Evolutionary conservation across 2,888 invertebrate species (phyloP).

Genomic region (Sylvicola fuscatus): DNA sequence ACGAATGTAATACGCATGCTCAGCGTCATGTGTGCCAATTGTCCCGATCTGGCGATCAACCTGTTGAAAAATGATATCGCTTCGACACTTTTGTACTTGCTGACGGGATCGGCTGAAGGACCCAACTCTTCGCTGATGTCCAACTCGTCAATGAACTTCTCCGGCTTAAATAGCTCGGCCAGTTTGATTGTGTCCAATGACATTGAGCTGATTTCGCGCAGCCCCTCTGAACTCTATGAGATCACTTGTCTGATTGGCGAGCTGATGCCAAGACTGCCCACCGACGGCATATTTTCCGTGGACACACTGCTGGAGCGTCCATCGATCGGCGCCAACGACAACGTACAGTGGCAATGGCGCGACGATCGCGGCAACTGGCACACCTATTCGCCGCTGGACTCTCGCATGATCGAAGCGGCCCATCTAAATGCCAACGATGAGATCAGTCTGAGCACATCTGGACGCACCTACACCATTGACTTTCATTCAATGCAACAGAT

Average conservation of each 20-base stretch:
- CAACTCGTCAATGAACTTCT: too few species aligned
- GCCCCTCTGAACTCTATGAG: conserved; percentile 93
- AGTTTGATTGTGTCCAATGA: conserved; percentile 25
- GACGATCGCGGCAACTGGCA: conserved; percentile 89
- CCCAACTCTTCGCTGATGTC: conserved; percentile 10
- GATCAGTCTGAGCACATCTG: conserved; percentile 77
- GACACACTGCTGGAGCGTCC: conserved; percentile 70
- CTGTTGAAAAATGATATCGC: conserved; percentile 89
- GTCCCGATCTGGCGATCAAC: conserved; percentile 82
- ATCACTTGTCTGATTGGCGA: conserved; percentile 94
- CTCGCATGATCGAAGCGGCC: conserved; percentile 85
- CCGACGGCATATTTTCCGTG: conserved; percentile 88
- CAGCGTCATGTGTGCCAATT: conserved; percentile 88
- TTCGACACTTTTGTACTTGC: conserved; percentile 79
- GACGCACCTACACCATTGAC: conserved; percentile 89
- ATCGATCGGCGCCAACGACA: conserved; percentile 43
- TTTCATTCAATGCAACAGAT: conserved; percentile 96
- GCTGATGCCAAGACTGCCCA: conserved; percentile 87
- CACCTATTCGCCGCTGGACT: conserved; percentile 83
- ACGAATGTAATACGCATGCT: conserved; percentile 92
- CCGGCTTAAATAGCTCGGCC: conserved; percentile 9
- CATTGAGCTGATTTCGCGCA: conserved; percentile 72
- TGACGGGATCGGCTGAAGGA: conserved; percentile 70
- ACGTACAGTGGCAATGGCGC: conserved; percentile 92
- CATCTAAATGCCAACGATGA: conserved; percentile 90